Base-by-base conservation (phyloP, 30 jellyfish, hydroid and myxozoan genomes). In the Chrysaora quinquecirrha region DNA sequence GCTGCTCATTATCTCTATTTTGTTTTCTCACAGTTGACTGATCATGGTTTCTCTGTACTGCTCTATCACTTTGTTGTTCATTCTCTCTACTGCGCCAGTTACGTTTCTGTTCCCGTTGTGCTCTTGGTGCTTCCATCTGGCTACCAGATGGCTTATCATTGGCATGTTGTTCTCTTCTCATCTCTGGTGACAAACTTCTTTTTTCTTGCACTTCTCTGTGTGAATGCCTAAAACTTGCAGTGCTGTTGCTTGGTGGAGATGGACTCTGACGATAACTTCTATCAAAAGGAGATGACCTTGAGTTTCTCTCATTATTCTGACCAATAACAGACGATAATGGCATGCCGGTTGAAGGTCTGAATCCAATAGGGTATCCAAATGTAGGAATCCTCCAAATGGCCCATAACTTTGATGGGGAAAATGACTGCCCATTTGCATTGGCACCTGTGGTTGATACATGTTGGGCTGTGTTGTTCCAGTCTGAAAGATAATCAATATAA, bases 321-420 rank as follows among this genome's bases (percentile, higher is more conserved):
- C 92, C 92, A 29, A 82, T 82, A 3, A 72, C 87, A 22, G 95
- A 73, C 34, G 95, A 72, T 10, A 84, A 70, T 1, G 95, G 95
- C 87, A 84, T 84, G 34, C 50, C 64, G 27, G 81, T 73, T 16
- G 75, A 84, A 1, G 95, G 95, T 30, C 95, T 43, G 52, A 83
- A 90, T n/a, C 95, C 95, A 28, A 73, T 78, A 7, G 97, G 86
- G 34, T 90, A 90, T 24, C 96, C 96, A 66, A 64, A 66, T 29
- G 96, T 91, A 46, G 93, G 93, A 91, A 90, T 90, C 96, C 97
- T 12, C 96, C 96, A 74, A 89, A 89, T 16, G 93, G 97, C 21
- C 94, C 89, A 64, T 83, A 90, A 71, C 87, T 72, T 66, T 83
- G 97, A 19, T 84, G 93, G 29, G 88, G 87, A 54, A 81, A 72